Evolutionary conservation across 2,888 invertebrate genomes (phyloP).

Genomic region (Synergus japonicus): DNA sequence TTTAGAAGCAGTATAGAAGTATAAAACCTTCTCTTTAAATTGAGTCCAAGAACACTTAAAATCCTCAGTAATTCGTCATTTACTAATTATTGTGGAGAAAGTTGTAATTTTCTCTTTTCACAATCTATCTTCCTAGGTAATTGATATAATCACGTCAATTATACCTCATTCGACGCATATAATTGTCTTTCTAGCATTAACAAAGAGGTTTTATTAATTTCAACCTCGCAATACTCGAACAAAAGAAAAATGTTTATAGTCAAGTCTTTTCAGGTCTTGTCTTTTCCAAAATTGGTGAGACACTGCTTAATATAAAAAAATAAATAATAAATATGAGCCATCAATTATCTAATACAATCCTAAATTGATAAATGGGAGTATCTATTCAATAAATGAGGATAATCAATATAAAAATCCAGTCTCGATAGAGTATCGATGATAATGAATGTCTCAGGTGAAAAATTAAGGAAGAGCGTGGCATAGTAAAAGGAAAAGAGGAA

Average conservation of each 20-base stretch:
- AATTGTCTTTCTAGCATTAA: conserved; percentile 24
- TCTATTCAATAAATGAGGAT: not conserved
- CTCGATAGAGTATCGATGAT: not conserved
- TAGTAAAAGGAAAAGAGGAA: conserved; percentile 48
- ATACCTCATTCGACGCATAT: conserved; percentile 14
- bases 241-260: not conserved
- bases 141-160: conserved; percentile 36
- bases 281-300: not conserved
- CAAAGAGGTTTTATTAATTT: conserved; percentile 6
- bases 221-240: not conserved
- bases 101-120: conserved; percentile 29
- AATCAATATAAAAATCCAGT: not conserved
- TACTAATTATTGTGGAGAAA: conserved; percentile 35
- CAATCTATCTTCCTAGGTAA: conserved; percentile 23
- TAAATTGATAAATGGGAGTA: not conserved
- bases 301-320: not conserved
- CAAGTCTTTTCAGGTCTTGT: not conserved
- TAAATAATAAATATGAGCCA: not conserved
- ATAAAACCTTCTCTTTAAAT: not conserved
- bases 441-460: not conserved
- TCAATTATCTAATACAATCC: not conserved
- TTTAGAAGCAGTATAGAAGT: not conserved
- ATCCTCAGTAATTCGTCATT: conserved; percentile 9
- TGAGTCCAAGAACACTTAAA: not conserved
- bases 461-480: not conserved